Percentiles rank a stretch among this genome's conserved stretches.
Evolutionary conservation across 2,797 vertebrate genomes (phyloP).

Genomic region (Chelon auratus): DNA sequence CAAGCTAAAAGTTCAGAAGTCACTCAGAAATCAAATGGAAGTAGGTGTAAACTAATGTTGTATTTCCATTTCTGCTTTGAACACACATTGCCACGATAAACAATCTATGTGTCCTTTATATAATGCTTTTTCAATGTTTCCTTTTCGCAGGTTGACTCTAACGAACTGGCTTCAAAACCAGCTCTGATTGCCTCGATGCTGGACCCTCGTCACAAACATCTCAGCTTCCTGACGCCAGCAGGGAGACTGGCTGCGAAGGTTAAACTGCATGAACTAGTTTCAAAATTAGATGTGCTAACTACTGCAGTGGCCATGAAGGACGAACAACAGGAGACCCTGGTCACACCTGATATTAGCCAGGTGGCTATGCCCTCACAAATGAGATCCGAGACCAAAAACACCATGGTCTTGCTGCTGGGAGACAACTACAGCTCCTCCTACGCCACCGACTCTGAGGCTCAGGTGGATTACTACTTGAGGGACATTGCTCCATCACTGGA

Average conservation of each 20-base stretch:
- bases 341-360: conserved; percentile 64
- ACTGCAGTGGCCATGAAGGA: conserved; percentile 51
- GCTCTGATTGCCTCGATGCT: conserved; percentile 75
- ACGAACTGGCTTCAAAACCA: conserved; percentile 70
- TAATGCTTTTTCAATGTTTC: neutral
- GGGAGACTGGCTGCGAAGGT: conserved; percentile 74
- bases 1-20: conserved; percentile 72
- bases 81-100: neutral
- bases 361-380: conserved; percentile 45
- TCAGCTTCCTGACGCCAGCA: conserved; percentile 71
- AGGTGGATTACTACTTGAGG: conserved; percentile 77
- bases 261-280: conserved; percentile 74
- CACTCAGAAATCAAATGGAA: conserved; percentile 72
- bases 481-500: conserved; percentile 73
- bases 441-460: conserved; percentile 71
- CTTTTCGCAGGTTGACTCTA: conserved; percentile 63
- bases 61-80: conserved; percentile 1
- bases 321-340: conserved; percentile 65
- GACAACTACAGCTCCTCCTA: conserved; percentile 78
- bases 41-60: conserved; percentile 34
- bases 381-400: conserved; percentile 71
- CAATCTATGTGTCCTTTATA: neutral
- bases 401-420: conserved; percentile 74
- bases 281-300: conserved; percentile 52
- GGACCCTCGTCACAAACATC: conserved; percentile 79